Percentiles rank a stretch among this genome's conserved stretches.
These are phyloP conservation scores for Lomographa bimaculata DNA, from an alignment of 2,888 invertebrate genomes.

Conservation along the genomic window DNA sequence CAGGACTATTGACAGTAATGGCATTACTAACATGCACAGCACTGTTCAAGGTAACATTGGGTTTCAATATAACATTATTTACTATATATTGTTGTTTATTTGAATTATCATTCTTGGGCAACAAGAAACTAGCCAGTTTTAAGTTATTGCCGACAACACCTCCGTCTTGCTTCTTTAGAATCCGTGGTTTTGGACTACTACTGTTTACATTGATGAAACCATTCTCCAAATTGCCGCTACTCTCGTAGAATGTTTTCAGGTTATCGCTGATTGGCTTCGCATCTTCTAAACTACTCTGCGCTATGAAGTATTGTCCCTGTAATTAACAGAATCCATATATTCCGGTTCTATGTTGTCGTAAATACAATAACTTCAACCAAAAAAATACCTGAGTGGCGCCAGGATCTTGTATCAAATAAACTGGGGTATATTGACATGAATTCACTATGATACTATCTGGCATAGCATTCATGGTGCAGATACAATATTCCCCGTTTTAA, in stretches of 20 bases:
- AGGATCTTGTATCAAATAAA: constrained; percentile 72
- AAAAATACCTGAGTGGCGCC: constrained; percentile 67
- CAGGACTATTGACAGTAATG: constrained; percentile 8
- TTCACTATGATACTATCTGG: constrained; percentile 65
- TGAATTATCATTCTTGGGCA: constrained; percentile 60
- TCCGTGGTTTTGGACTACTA: constrained; percentile 48
- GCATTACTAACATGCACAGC: constrained; percentile 26
- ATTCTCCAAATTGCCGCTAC: constrained; percentile 73
- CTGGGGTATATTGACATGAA: constrained; percentile 73
- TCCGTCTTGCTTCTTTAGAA: constrained; percentile 55
- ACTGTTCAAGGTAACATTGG: constrained; percentile 45
- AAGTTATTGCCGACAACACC: constrained; percentile 64
- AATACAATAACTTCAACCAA: constrained; percentile 35
- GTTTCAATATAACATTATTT: constrained; percentile 57
- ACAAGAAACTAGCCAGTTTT: constrained; percentile 68
- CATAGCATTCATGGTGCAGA: constrained; percentile 59
- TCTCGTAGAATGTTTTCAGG: constrained; percentile 77
- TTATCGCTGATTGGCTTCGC: constrained; percentile 66
- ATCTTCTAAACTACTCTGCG: constrained; percentile 51
- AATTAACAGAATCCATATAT: constrained; percentile 36
- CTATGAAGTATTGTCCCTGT: constrained; percentile 62
- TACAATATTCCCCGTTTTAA: constrained; percentile 38
- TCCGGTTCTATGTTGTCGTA: constrained; percentile 11
- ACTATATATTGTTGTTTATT: constrained; percentile 52
- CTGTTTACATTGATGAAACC: constrained; percentile 47